phyloP scores from a whole-genome alignment of 2,888 invertebrate species.

The Perithous albicinctus region DNA sequence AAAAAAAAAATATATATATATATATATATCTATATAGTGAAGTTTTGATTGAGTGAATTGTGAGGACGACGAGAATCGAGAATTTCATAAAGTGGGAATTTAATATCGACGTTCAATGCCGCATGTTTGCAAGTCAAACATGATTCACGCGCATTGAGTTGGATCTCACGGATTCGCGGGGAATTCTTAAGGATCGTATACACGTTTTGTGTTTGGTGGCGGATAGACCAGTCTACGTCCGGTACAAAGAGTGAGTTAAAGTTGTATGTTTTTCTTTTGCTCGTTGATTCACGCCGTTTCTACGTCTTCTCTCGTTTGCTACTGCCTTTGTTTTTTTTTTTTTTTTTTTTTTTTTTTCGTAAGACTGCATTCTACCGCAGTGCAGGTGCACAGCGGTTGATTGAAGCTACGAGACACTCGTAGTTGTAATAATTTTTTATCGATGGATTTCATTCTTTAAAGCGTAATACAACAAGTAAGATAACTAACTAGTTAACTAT shows the following conservation, averaged over 20 bases:
- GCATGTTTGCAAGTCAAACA: conserved; percentile 77
- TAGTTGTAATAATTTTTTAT: too few relatives aligned
- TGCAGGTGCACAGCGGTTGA: conserved; percentile 20
- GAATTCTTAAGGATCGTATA: too few relatives aligned
- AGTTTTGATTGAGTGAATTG: conserved; percentile 10
- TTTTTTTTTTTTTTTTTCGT: too few relatives aligned
- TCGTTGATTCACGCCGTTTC: neutral
- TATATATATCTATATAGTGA: too few relatives aligned
- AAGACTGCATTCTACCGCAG: conserved; percentile 9
- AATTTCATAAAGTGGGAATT: conserved; percentile 21
- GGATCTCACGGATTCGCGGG: conserved; percentile 48
- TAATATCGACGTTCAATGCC: conserved; percentile 70
- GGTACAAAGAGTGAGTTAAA: conserved; percentile 52
- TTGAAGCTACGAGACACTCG: neutral
- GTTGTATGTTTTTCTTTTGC: conserved; percentile 1
- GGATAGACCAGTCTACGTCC: conserved; percentile 61
- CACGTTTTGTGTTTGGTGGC: too few relatives aligned
- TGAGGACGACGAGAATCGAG: neutral
- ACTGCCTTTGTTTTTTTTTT: too few relatives aligned
- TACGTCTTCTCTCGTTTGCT: neutral
- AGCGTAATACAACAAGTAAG: too few relatives aligned
- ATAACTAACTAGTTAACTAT: too few relatives aligned
- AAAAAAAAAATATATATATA: neutral
- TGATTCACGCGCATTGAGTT: conserved; percentile 78
- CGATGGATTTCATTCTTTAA: too few relatives aligned